Percentiles rank a stretch among this genome's conserved stretches.
These are phyloP conservation scores for Melinopterus prodromus DNA, from an alignment of 2,888 invertebrate genomes.

Conservation along the genomic window DNA sequence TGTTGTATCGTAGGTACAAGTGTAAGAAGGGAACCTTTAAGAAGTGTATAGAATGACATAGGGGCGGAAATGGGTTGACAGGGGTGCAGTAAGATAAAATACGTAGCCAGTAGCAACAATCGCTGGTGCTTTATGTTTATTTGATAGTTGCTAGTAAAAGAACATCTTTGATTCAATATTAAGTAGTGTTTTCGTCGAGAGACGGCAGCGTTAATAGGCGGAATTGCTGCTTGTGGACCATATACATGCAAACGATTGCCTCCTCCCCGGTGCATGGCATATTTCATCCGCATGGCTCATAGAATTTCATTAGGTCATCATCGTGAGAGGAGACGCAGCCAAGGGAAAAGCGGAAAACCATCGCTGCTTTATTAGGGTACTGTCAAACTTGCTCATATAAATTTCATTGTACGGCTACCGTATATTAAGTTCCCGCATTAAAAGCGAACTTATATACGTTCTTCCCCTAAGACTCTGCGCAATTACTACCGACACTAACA, in stretches of 20 bases:
- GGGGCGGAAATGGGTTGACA: background rate
- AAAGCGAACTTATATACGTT: constrained; percentile 18
- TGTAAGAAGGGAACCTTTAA: background rate
- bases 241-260: constrained; percentile 55
- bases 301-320: constrained; percentile 59
- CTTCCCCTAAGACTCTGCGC: constrained; percentile 13
- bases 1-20: background rate
- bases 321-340: constrained; percentile 54
- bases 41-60: background rate
- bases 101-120: background rate
- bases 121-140: constrained; percentile 38
- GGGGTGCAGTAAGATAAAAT: background rate
- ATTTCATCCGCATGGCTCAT: constrained; percentile 57
- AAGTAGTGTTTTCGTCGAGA: constrained; percentile 47
- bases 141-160: constrained; percentile 42
- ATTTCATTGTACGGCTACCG: constrained; percentile 13
- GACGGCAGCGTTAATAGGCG: constrained; percentile 44
- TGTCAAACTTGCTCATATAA: constrained; percentile 53
- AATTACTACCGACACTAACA: constrained; percentile 21
- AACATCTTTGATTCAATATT: constrained; percentile 52
- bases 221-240: constrained; percentile 51
- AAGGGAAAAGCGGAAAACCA: constrained; percentile 55
- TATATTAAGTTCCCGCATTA: constrained; percentile 23
- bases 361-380: constrained; percentile 55
- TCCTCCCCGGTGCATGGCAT: constrained; percentile 49